Conservation (phyloP, 2,888 invertebrate species). For the Phorcus lineatus region DNA sequence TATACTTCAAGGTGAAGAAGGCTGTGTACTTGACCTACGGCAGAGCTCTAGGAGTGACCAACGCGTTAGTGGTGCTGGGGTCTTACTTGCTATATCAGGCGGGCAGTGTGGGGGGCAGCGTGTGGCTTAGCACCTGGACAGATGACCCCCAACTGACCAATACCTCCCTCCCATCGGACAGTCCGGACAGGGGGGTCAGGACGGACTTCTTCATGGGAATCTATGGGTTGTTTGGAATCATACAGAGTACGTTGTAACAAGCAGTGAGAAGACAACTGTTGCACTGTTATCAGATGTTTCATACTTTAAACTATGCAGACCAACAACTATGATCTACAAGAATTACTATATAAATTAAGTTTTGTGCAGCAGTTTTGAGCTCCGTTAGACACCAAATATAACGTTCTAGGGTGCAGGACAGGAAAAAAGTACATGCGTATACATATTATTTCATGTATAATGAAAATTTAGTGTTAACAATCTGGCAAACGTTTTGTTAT, state of each 20-base stretch:
- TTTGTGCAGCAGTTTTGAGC: no score
- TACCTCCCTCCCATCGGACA: slow-evolving; percentile 38
- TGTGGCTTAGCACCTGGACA: slow-evolving; percentile 46
- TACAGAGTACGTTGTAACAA: slow-evolving; percentile 42
- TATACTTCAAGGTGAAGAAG: slow-evolving; percentile 62
- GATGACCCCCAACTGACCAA: slow-evolving; percentile 35
- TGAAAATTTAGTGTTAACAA: no score
- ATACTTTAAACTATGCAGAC: no score
- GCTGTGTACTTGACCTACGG: slow-evolving; percentile 67
- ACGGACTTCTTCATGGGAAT: slow-evolving; percentile 58
- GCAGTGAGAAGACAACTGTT: no score
- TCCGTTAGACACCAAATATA: no score
- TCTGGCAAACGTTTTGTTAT: no score
- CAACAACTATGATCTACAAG: no score
- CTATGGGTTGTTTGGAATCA: slow-evolving; percentile 58
- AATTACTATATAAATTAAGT: no score
- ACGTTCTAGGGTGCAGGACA: no score
- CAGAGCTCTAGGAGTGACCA: slow-evolving; percentile 50
- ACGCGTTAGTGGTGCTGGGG: slow-evolving; percentile 31
- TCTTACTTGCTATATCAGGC: slow-evolving; percentile 42
- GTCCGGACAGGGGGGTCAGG: slow-evolving; percentile 43
- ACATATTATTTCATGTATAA: no score
- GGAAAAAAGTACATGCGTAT: no score
- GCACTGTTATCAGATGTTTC: no score
- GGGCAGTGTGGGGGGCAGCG: slow-evolving; percentile 35